These are phyloP conservation scores for Tetragnatha versicolor DNA, from an alignment of 1,140 invertebrate species.

Conservation along the genomic window DNA sequence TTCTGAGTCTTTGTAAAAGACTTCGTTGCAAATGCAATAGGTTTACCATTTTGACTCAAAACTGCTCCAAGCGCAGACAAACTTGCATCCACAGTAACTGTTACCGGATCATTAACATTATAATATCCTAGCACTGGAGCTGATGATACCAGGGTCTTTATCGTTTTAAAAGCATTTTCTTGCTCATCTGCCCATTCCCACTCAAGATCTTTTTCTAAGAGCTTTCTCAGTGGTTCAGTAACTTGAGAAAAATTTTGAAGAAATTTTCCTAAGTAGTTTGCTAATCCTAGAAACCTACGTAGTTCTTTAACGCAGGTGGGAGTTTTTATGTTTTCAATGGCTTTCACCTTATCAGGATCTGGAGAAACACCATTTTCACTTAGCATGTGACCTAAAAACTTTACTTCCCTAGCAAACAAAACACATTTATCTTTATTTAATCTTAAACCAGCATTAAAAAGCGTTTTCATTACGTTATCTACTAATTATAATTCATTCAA, in stretches of 20 bases:
- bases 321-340: slow-evolving; percentile 63
- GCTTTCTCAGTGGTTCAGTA: background rate
- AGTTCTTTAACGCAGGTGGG: slow-evolving; percentile 61
- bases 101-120: slow-evolving; percentile 59
- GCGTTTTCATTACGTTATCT: background rate
- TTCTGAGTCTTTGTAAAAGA: slow-evolving; percentile 61
- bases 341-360: slow-evolving; percentile 64
- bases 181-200: background rate
- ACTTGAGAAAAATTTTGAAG: background rate
- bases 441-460: background rate
- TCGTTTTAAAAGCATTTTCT: background rate
- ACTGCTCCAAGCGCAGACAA: slow-evolving; percentile 60
- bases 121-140: slow-evolving; percentile 56
- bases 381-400: slow-evolving; percentile 59
- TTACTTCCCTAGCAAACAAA: background rate
- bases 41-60: slow-evolving; percentile 63
- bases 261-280: background rate
- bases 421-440: slow-evolving; percentile 33
- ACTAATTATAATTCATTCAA: background rate
- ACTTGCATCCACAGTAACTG: slow-evolving; percentile 62
- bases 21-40: slow-evolving; percentile 63
- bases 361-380: slow-evolving; percentile 61
- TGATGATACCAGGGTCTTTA: background rate
- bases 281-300: slow-evolving; percentile 61
- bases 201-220: background rate